Conservation (phyloP, 92 coral and sea anemone genomes). For the Heliopora coerulea region DNA sequence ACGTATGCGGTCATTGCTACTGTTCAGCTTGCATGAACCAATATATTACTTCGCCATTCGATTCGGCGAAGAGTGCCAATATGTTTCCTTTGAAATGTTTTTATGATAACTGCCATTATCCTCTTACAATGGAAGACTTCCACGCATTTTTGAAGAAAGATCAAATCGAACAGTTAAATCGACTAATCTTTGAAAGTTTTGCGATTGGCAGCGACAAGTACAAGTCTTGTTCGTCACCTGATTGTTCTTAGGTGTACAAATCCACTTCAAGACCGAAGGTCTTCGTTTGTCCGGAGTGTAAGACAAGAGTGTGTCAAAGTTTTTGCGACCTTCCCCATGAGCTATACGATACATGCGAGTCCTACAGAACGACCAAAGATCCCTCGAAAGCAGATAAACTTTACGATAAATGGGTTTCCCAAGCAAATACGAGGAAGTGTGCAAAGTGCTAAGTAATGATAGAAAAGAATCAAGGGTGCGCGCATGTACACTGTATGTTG, state of each 20-base stretch:
- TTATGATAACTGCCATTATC: constrained; percentile 58
- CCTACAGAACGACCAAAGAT: constrained; percentile 50
- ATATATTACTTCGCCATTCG: constrained; percentile 36
- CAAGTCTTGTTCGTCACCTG: constrained; percentile 63
- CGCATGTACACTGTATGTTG: constrained; percentile 61
- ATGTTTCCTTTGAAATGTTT: constrained; percentile 74
- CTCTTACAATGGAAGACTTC: constrained; percentile 55
- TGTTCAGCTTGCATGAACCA: constrained; percentile 60
- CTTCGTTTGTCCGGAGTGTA: constrained; percentile 68
- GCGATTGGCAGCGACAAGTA: constrained; percentile 6
- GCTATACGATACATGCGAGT: constrained; percentile 69
- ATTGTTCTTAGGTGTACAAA: constrained; percentile 81
- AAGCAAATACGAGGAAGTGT: constrained; percentile 61
- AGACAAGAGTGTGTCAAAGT: constrained; percentile 60
- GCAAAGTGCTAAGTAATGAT: constrained; percentile 65
- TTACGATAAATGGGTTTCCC: constrained; percentile 9
- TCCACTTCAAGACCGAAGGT: constrained; percentile 61
- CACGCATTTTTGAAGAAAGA: constrained; percentile 44
- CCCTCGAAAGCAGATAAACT: background rate
- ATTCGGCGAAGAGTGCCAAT: constrained; percentile 46
- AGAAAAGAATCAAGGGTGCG: constrained; percentile 77
- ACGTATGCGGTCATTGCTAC: constrained; percentile 83
- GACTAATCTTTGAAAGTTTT: constrained; percentile 24
- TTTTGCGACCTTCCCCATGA: constrained; percentile 74
- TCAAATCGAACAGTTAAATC: constrained; percentile 41